Conservation (phyloP, 2,888 invertebrate species). For the Entomobrya proxima region DNA sequence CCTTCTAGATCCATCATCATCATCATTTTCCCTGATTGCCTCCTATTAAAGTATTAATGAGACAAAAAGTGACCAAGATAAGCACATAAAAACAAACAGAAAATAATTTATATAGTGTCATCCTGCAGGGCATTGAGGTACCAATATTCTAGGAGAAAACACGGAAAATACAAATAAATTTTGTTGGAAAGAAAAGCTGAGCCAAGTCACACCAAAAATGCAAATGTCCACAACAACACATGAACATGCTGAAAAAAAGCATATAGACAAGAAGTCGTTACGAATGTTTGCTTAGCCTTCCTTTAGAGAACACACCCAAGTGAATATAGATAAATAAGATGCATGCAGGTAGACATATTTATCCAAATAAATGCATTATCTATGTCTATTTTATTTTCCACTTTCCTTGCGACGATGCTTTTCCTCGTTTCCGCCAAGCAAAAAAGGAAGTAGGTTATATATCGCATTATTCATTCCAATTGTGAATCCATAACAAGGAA, state of each 20-base stretch:
- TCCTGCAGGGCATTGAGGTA: no score
- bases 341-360: background rate
- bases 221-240: no score
- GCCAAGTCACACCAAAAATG: no score
- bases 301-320: no score
- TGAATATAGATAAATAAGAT: background rate
- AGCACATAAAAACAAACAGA: no score
- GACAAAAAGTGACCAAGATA: background rate
- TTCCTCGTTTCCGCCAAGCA: background rate
- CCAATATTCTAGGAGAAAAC: no score
- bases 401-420: background rate
- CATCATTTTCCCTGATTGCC: background rate
- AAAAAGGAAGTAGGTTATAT: background rate
- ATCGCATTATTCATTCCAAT: conserved; percentile 1
- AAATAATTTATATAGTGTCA: no score
- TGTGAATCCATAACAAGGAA: background rate
- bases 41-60: background rate
- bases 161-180: no score
- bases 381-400: background rate
- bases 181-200: no score
- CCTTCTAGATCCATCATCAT: conserved; percentile 31
- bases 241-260: no score
- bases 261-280: no score
- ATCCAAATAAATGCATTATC: background rate
- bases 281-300: no score